Conservation (phyloP, 2,797 vertebrate species). For the Yasuhikotakia modesta region DNA sequence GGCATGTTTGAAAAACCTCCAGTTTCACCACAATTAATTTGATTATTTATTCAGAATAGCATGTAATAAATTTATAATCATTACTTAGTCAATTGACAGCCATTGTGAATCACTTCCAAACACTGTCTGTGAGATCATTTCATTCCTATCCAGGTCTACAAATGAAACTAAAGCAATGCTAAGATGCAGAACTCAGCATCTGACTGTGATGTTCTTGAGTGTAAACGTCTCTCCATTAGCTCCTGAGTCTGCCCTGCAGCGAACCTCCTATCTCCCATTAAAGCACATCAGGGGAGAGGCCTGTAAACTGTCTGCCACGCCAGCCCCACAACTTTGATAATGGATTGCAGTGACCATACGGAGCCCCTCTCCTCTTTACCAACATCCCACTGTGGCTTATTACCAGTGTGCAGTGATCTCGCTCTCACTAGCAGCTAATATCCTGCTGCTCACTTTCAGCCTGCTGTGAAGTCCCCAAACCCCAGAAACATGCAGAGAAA, state of each 20-base stretch:
- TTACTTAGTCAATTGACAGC: not conserved
- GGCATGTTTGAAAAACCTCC: not conserved
- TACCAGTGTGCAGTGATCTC: constrained; percentile 54
- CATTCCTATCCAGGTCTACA: not conserved
- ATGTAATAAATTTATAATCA: not conserved
- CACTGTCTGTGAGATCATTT: not conserved
- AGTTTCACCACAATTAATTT: not conserved
- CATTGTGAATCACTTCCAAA: not conserved
- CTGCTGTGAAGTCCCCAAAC: constrained; percentile 48
- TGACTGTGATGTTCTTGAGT: constrained; percentile 26
- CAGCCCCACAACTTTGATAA: constrained; percentile 50
- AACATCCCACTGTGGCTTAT: constrained; percentile 72
- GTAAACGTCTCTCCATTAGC: constrained; percentile 25
- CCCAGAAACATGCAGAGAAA: not conserved
- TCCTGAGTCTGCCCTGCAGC: constrained; percentile 29
- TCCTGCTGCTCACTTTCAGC: constrained; percentile 53
- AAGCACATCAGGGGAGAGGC: constrained; percentile 24
- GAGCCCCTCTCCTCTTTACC: constrained; percentile 52
- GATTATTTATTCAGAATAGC: not conserved
- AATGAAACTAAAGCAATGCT: constrained; percentile 8
- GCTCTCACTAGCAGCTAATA: constrained; percentile 46
- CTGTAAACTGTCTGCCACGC: constrained; percentile 24
- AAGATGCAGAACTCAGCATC: constrained; percentile 3
- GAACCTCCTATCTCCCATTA: constrained; percentile 38
- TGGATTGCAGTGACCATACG: constrained; percentile 38